Evolutionary conservation across 2,888 invertebrate genomes (phyloP).

Genomic region (Euplagia quadripunctaria): DNA sequence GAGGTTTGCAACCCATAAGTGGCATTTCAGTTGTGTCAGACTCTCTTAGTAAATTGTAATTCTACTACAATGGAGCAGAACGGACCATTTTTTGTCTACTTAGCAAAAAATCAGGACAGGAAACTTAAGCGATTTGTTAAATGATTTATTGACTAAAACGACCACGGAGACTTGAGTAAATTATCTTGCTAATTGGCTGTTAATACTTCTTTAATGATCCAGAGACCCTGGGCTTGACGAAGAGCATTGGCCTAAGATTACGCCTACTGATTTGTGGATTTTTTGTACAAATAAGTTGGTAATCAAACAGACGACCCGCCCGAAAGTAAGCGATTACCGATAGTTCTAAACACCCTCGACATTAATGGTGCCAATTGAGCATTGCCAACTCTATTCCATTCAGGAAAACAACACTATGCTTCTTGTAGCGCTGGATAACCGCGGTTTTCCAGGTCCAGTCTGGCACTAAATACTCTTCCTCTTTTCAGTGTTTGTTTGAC

Average conservation of each 20-base stretch:
- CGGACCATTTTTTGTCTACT: slow-evolving; percentile 35
- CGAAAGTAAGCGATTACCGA: not conserved
- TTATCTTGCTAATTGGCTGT: slow-evolving; percentile 52
- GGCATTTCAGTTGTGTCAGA: not conserved
- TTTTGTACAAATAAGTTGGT: not conserved
- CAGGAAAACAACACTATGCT: not conserved
- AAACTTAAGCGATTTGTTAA: slow-evolving; percentile 48
- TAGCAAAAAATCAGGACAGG: slow-evolving; percentile 54
- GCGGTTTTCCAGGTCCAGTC: no score
- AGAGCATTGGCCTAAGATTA: slow-evolving; percentile 23
- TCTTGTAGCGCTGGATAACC: not conserved
- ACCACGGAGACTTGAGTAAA: slow-evolving; percentile 48
- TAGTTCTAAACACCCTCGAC: not conserved
- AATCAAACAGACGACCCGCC: not conserved
- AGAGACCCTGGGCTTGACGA: slow-evolving; percentile 20
- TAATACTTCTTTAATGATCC: slow-evolving; percentile 50
- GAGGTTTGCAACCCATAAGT: not conserved
- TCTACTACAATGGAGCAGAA: slow-evolving; percentile 26
- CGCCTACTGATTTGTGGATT: not conserved
- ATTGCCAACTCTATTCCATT: no score
- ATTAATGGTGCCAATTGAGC: not conserved
- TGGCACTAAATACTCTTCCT: not conserved
- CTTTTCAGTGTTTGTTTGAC: not conserved
- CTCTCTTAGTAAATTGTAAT: not conserved
- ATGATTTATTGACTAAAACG: slow-evolving; percentile 50